These are phyloP conservation scores for Hyppa rectilinea DNA, from an alignment of 2,888 invertebrate species.

Conservation along the genomic window DNA sequence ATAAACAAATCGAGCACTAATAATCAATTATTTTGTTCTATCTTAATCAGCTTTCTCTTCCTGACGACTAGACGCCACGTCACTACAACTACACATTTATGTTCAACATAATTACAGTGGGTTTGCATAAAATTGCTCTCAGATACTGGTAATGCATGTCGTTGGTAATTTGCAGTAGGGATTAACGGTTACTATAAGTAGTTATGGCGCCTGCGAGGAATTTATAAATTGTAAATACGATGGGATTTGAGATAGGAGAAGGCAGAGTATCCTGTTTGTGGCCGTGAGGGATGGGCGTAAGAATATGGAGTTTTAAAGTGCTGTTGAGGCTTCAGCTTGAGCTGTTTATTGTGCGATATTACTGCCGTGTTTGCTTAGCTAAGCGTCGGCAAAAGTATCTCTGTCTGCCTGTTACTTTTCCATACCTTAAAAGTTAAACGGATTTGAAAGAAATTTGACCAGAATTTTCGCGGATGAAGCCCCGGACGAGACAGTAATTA, in stretches of 20 bases:
- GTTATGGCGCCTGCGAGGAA: slow-evolving; percentile 47
- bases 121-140: slow-evolving; percentile 55
- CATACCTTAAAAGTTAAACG: too few relatives aligned
- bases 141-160: slow-evolving; percentile 43
- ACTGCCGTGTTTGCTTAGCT: too few relatives aligned
- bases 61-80: slow-evolving; percentile 50
- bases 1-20: slow-evolving; percentile 30
- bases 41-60: slow-evolving; percentile 60
- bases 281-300: background rate
- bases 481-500: too few relatives aligned
- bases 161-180: slow-evolving; percentile 30
- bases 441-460: too few relatives aligned
- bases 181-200: slow-evolving; percentile 50
- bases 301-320: background rate
- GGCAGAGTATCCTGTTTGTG: slow-evolving; percentile 11
- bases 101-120: slow-evolving; percentile 48
- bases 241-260: slow-evolving; percentile 8
- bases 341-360: too few relatives aligned
- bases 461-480: too few relatives aligned
- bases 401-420: too few relatives aligned
- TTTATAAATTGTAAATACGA: slow-evolving; percentile 27
- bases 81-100: slow-evolving; percentile 47
- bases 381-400: too few relatives aligned
- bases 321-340: too few relatives aligned
- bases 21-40: slow-evolving; percentile 47